Percentiles rank a stretch among this genome's conserved stretches.
These are phyloP conservation scores for Pachycephus smyrnensis DNA, from an alignment of 2,888 invertebrate genomes.

Conservation along the genomic window DNA sequence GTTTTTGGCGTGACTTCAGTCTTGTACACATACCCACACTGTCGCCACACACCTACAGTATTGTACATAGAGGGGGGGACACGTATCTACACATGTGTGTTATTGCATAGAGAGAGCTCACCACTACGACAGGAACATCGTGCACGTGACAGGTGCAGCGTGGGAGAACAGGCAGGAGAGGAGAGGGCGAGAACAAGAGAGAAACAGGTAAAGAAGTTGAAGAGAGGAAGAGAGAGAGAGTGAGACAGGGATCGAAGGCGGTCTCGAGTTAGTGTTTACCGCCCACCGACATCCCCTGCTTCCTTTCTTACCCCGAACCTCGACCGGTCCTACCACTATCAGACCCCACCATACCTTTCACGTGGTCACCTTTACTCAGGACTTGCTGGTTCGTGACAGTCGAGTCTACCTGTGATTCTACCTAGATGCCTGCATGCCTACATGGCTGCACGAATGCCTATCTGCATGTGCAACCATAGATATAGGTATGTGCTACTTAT, in stretches of 20 bases:
- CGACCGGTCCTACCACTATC: constrained; percentile 22
- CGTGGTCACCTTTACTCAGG: constrained; percentile 31
- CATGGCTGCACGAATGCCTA: background rate
- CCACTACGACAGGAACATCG: background rate
- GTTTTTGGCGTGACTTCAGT: constrained; percentile 52
- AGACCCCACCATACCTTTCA: constrained; percentile 33
- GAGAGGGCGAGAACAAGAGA: constrained; percentile 34
- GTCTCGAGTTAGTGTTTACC: constrained; percentile 59
- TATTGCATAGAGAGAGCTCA: background rate
- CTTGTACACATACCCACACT: constrained; percentile 26
- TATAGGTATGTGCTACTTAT: too few species aligned
- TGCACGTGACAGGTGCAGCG: constrained; percentile 62
- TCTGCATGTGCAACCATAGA: background rate
- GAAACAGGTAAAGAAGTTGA: constrained; percentile 36
- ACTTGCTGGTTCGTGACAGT: constrained; percentile 2
- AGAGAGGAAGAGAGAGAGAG: constrained; percentile 25
- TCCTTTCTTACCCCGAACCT: constrained; percentile 30
- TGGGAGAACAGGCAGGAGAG: constrained; percentile 53
- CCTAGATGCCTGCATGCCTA: background rate
- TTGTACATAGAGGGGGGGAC: constrained; percentile 20
- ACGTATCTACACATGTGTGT: background rate
- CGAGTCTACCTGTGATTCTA: background rate
- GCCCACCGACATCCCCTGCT: constrained; percentile 57
- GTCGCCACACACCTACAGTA: background rate
- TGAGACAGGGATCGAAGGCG: constrained; percentile 53